Conservation (phyloP, 1,140 invertebrate species). For the Oryctes rhinoceros region DNA sequence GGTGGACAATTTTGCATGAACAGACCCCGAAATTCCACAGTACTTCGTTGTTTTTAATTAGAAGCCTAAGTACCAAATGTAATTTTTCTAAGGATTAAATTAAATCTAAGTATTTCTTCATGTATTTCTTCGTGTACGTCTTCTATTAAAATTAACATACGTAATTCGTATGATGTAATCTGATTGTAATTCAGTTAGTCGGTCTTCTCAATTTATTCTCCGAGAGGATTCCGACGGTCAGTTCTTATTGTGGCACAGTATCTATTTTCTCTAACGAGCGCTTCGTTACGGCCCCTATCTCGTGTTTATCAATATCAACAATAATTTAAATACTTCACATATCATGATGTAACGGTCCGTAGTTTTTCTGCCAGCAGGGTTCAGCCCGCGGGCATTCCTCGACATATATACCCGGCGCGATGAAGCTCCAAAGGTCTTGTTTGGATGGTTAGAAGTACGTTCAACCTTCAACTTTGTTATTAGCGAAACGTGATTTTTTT, state of each 20-base stretch:
- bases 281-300: constrained; percentile 10
- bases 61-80: too few species aligned
- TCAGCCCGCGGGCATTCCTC: not conserved
- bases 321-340: constrained; percentile 38
- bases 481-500: constrained; percentile 36
- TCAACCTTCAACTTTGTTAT: constrained; percentile 4
- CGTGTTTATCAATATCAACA: constrained; percentile 36
- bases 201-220: not conserved
- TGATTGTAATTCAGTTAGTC: not conserved
- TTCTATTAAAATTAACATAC: too few species aligned
- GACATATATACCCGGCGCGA: not conserved
- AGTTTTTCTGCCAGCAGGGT: constrained; percentile 29
- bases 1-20: too few species aligned
- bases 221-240: not conserved
- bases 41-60: too few species aligned
- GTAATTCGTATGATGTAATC: not conserved
- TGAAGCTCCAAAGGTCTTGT: not conserved
- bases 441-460: not conserved
- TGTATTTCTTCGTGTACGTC: too few species aligned
- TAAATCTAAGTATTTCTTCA: too few species aligned
- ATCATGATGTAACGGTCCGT: constrained; percentile 29
- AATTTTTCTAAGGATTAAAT: too few species aligned
- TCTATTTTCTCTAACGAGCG: constrained; percentile 16
- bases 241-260: not conserved
- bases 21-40: too few species aligned